Evolutionary conservation across 1,140 invertebrate species (phyloP).

Genomic region (Antheraea mylitta): DNA sequence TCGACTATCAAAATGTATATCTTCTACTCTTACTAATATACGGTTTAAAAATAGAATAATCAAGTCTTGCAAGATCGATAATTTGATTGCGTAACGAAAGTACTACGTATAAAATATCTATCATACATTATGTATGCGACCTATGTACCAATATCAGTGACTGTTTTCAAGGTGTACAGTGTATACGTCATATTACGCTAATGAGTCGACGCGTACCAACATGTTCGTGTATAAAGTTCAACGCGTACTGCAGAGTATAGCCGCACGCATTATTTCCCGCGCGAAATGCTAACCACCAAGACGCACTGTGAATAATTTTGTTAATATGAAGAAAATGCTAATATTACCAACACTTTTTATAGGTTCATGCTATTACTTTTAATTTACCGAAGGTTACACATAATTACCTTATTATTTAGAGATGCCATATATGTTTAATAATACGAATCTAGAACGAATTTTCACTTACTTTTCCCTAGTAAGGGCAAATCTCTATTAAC

Average conservation of each 20-base stretch:
- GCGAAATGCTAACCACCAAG: background rate
- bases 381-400: no score
- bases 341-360: no score
- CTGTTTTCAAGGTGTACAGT: slow-evolving; percentile 2
- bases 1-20: no score
- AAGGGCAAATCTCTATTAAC: no score
- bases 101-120: background rate
- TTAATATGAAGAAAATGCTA: no score
- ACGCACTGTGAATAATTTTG: background rate
- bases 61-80: background rate
- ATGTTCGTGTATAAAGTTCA: background rate
- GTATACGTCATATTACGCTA: background rate
- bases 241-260: background rate
- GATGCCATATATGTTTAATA: no score
- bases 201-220: background rate
- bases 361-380: no score
- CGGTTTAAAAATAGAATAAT: no score
- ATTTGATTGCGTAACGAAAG: background rate
- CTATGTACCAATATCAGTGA: background rate
- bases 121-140: background rate
- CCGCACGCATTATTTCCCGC: background rate
- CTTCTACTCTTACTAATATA: no score
- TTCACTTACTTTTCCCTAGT: no score
- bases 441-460: no score
- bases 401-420: no score